A percentile compares a stretch with the other conserved stretches of the same genome.
phyloP scores from a whole-genome alignment of 2,888 invertebrate species.

The Ariolimax columbianus region DNA sequence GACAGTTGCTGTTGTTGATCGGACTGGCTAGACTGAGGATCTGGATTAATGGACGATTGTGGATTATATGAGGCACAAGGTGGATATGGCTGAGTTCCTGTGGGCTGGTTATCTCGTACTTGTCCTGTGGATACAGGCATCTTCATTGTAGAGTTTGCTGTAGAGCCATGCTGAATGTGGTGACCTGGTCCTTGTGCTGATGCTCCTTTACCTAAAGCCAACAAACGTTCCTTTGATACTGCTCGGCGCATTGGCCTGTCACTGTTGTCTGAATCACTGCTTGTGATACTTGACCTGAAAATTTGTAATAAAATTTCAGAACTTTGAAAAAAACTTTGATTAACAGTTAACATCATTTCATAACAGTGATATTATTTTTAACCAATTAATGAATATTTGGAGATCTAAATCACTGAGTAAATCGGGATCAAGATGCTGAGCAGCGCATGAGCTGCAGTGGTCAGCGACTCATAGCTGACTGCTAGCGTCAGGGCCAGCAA shows the following conservation, averaged over 20 bases:
- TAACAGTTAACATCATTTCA: not conserved
- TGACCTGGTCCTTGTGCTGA: slow-evolving; percentile 1
- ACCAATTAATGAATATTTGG: too few relatives aligned
- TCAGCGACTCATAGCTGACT: too few relatives aligned
- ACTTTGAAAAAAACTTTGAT: not conserved
- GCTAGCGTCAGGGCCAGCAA: too few relatives aligned
- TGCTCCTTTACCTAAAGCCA: slow-evolving; percentile 13
- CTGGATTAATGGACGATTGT: not conserved
- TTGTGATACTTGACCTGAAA: slow-evolving; percentile 59
- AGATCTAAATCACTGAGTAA: too few relatives aligned
- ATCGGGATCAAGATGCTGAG: too few relatives aligned
- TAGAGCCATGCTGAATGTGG: slow-evolving; percentile 22
- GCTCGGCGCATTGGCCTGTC: slow-evolving; percentile 43
- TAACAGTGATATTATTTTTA: too few relatives aligned
- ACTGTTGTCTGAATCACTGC: slow-evolving; percentile 59
- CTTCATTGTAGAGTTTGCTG: slow-evolving; percentile 20
- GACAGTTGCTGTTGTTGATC: not conserved
- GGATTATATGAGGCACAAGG: not conserved
- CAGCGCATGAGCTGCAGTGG: too few relatives aligned
- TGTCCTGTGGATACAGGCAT: slow-evolving; percentile 16
- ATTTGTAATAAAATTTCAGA: too few relatives aligned
- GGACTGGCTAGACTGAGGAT: not conserved
- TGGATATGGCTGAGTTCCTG: not conserved
- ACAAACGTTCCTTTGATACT: slow-evolving; percentile 36
- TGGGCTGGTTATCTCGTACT: not conserved